These are phyloP conservation scores for Chrysolina americana DNA, from an alignment of 2,888 invertebrate species.

Conservation along the genomic window DNA sequence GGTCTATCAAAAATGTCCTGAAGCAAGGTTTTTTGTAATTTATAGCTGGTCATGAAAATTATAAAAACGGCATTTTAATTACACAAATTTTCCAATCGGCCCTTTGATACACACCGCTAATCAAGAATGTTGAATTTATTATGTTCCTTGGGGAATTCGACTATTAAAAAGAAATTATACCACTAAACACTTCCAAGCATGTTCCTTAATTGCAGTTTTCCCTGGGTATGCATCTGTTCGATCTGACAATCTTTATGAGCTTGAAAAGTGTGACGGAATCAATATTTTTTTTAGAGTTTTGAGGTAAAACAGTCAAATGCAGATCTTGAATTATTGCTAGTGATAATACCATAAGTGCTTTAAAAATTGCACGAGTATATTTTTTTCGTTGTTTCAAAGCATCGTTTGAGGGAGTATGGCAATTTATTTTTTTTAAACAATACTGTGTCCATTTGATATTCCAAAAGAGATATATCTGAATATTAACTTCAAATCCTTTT, in stretches of 20 bases:
- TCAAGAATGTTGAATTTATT: slow-evolving; percentile 45
- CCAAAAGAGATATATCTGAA: too few relatives aligned
- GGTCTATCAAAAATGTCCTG: slow-evolving; percentile 14
- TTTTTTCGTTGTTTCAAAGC: too few relatives aligned
- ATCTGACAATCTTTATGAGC: not conserved
- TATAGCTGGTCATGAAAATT: slow-evolving; percentile 9
- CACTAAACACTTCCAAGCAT: slow-evolving; percentile 38
- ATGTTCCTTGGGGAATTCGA: slow-evolving; percentile 41
- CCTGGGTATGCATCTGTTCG: slow-evolving; percentile 13
- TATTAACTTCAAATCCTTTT: too few relatives aligned
- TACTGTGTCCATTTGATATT: not conserved
- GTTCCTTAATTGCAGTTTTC: slow-evolving; percentile 1
- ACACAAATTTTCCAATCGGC: slow-evolving; percentile 43
- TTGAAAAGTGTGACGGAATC: too few relatives aligned
- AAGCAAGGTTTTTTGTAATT: slow-evolving; percentile 4
- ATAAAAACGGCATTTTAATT: slow-evolving; percentile 38
- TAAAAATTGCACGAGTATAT: too few relatives aligned
- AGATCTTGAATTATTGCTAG: too few relatives aligned
- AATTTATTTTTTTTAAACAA: too few relatives aligned
- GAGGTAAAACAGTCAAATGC: too few relatives aligned
- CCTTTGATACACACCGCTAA: slow-evolving; percentile 42
- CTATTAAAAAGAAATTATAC: slow-evolving; percentile 48
- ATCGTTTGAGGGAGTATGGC: too few relatives aligned
- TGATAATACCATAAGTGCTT: too few relatives aligned
- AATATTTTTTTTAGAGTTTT: too few relatives aligned